Evolutionary conservation across 2,888 invertebrate genomes (phyloP).

Genomic region (Nezara viridula): DNA sequence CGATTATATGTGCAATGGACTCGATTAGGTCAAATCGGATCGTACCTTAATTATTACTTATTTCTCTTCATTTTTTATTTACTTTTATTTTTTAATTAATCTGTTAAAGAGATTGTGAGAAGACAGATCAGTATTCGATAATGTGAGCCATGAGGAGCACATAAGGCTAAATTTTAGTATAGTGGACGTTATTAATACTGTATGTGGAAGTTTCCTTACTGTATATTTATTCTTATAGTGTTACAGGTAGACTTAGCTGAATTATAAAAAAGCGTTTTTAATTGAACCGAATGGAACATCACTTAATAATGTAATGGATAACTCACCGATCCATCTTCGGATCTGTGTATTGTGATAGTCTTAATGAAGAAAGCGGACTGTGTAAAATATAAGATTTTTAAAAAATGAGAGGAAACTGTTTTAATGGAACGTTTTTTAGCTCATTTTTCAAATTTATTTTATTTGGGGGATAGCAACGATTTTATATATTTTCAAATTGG

Average conservation of each 20-base stretch:
- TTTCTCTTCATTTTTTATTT: slow-evolving; percentile 60
- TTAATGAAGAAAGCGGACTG: slow-evolving; percentile 48
- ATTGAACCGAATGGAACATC: slow-evolving; percentile 59
- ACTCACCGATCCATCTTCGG: slow-evolving; percentile 33
- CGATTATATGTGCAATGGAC: slow-evolving; percentile 64
- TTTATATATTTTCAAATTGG: slow-evolving; percentile 59
- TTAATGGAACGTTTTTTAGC: slow-evolving; percentile 50
- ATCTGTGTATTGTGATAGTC: slow-evolving; percentile 54
- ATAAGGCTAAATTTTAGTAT: slow-evolving; percentile 62
- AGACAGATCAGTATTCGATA: slow-evolving; percentile 63
- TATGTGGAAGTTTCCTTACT: slow-evolving; percentile 64
- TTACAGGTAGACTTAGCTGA: slow-evolving; percentile 62
- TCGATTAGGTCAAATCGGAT: slow-evolving; percentile 60
- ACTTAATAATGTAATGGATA: slow-evolving; percentile 51
- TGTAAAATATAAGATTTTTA: slow-evolving; percentile 54
- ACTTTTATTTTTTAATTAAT: slow-evolving; percentile 61
- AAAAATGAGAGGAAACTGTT: slow-evolving; percentile 52
- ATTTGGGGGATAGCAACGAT: slow-evolving; percentile 54
- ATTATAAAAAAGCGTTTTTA: slow-evolving; percentile 47
- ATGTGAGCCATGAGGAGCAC: slow-evolving; percentile 52
- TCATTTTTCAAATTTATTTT: slow-evolving; percentile 54
- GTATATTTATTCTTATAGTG: slow-evolving; percentile 64
- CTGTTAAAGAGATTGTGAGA: slow-evolving; percentile 55
- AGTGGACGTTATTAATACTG: slow-evolving; percentile 63
- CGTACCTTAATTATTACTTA: slow-evolving; percentile 55